These are phyloP conservation scores for Panopea generosa DNA, from an alignment of 2,888 invertebrate genomes.

Conservation along the genomic window DNA sequence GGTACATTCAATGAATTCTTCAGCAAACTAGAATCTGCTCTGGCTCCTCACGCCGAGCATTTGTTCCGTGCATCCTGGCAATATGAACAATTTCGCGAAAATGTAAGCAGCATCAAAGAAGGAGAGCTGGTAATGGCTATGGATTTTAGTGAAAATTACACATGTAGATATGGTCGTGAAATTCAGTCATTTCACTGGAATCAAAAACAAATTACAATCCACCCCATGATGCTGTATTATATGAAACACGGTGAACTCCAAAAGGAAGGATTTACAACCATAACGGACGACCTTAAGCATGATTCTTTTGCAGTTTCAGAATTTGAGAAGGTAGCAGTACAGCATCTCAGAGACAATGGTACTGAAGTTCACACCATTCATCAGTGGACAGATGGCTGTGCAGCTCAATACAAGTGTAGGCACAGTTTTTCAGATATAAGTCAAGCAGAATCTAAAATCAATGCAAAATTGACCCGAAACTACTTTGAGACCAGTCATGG, in stretches of 20 bases:
- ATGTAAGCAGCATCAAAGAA: slow-evolving; percentile 13
- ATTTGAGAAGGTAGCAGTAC: no score
- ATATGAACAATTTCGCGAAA: slow-evolving; percentile 18
- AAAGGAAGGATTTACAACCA: no score
- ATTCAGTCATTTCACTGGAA: slow-evolving; percentile 38
- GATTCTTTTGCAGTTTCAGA: no score
- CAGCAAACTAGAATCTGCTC: background rate
- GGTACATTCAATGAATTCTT: slow-evolving; percentile 2
- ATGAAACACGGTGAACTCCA: no score
- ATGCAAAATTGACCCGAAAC: background rate
- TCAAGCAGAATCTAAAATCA: background rate
- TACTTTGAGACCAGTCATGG: slow-evolving; percentile 1
- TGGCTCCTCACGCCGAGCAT: slow-evolving; percentile 22
- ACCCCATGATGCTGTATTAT: slow-evolving; percentile 11
- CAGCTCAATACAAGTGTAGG: no score
- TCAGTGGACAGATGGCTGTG: no score
- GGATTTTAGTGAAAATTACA: slow-evolving; percentile 39
- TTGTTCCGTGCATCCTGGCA: slow-evolving; percentile 25
- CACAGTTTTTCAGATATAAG: background rate
- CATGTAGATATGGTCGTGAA: slow-evolving; percentile 28
- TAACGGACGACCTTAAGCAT: no score
- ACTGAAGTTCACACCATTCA: no score
- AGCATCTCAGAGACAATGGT: no score
- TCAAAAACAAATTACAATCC: slow-evolving; percentile 27
- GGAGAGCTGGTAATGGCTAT: slow-evolving; percentile 26